A percentile compares a stretch with the other conserved stretches of the same genome.
These are phyloP conservation scores for Jacana jacana DNA, from an alignment of 2,113 vertebrate genomes.

Conservation along the genomic window DNA sequence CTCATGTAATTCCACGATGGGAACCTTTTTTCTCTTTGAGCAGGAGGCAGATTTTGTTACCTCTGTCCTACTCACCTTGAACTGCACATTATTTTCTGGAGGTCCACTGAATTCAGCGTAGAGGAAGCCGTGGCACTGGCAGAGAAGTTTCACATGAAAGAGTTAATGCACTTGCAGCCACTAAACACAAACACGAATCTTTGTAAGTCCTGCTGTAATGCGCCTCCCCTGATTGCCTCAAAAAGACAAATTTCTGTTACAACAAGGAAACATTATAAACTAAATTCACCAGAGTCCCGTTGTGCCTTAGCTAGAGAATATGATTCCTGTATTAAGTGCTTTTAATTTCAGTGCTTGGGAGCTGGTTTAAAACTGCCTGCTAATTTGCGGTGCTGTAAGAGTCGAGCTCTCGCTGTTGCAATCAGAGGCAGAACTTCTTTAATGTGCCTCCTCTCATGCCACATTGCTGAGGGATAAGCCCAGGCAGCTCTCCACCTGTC, in stretches of 20 bases:
- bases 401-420: neutral
- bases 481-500: conserved; percentile 28
- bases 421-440: conserved; percentile 27
- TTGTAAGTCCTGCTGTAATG: conserved; percentile 59
- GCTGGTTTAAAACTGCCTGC: conserved; percentile 45
- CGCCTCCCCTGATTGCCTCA: conserved; percentile 57
- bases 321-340: conserved; percentile 66
- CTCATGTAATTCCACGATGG: neutral
- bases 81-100: neutral
- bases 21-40: neutral
- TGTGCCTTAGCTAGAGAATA: conserved; percentile 61
- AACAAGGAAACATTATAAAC: conserved; percentile 56
- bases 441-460: neutral
- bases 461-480: neutral
- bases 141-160: neutral
- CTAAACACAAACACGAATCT: conserved; percentile 27
- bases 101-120: neutral
- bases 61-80: neutral
- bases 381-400: conserved; percentile 18
- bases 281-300: conserved; percentile 59
- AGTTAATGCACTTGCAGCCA: conserved; percentile 23
- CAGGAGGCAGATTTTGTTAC: neutral
- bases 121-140: neutral
- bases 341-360: conserved; percentile 66
- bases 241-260: conserved; percentile 60